phyloP scores from a whole-genome alignment of 2,113 vertebrate genomes.

The Clinocottus analis region DNA sequence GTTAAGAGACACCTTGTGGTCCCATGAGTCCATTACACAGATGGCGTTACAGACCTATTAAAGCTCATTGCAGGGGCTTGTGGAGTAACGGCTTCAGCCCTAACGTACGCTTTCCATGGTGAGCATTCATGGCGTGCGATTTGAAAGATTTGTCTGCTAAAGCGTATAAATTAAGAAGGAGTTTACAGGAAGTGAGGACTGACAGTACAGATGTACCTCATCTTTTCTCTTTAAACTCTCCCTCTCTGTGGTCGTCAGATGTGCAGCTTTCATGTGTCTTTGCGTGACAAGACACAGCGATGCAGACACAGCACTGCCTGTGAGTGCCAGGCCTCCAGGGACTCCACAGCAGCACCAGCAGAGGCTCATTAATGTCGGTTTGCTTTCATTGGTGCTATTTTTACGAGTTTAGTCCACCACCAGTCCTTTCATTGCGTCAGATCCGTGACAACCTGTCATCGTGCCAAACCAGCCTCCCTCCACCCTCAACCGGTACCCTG shows the following conservation, averaged over 20 bases:
- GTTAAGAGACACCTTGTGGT: conserved; percentile 82
- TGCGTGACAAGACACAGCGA: conserved; percentile 47
- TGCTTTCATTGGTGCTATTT: conserved; percentile 74
- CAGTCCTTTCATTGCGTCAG: conserved; percentile 55
- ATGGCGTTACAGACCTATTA: neutral
- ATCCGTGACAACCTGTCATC: conserved; percentile 67
- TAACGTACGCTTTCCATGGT: neutral
- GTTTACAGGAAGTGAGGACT: neutral
- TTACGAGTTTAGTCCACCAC: conserved; percentile 59
- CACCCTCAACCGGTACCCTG: conserved; percentile 30
- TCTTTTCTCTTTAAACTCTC: conserved; percentile 3
- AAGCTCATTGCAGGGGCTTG: neutral
- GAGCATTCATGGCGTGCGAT: neutral
- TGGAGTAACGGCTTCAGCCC: neutral
- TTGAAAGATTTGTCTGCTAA: neutral
- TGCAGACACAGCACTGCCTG: too few relatives aligned
- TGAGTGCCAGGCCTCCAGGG: conserved; percentile 57
- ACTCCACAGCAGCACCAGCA: conserved; percentile 53
- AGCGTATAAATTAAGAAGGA: neutral
- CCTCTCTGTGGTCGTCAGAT: conserved; percentile 31
- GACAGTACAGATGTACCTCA: neutral
- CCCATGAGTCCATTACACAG: conserved; percentile 52
- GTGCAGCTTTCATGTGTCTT: conserved; percentile 54
- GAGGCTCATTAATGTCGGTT: conserved; percentile 69
- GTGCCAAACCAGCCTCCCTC: conserved; percentile 26